phyloP scores from a whole-genome alignment of 2,888 invertebrate genomes.

The Andrena flavipes region DNA sequence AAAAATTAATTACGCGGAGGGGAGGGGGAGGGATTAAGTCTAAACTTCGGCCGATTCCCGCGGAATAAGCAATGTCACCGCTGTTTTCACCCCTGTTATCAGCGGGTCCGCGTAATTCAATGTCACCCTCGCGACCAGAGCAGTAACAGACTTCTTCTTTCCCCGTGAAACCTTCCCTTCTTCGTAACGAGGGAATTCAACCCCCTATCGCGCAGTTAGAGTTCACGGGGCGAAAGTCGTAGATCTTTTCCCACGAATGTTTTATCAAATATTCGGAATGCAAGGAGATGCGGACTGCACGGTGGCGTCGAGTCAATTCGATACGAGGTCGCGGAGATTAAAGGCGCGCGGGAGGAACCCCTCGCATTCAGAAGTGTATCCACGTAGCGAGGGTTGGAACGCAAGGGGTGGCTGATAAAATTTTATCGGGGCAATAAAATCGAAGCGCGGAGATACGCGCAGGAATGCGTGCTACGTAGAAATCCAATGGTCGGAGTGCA shows the following conservation, averaged over 20 bases:
- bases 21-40: background rate
- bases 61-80: background rate
- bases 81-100: background rate
- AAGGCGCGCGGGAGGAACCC: background rate
- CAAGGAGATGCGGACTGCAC: too few species aligned
- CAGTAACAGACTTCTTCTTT: background rate
- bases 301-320: background rate
- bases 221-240: background rate
- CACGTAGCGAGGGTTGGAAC: slow-evolving; percentile 15
- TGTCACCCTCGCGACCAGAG: background rate
- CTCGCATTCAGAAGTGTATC: background rate
- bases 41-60: background rate
- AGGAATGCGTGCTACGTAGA: slow-evolving; percentile 28
- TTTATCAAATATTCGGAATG: slow-evolving; percentile 3
- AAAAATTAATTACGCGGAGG: slow-evolving; percentile 15
- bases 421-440: slow-evolving; percentile 44
- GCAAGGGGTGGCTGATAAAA: slow-evolving; percentile 25
- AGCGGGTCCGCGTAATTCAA: background rate
- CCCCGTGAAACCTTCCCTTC: background rate
- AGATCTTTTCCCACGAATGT: slow-evolving; percentile 15
- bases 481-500: slow-evolving; percentile 32
- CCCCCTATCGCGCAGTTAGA: background rate
- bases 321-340: background rate
- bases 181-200: slow-evolving; percentile 4
- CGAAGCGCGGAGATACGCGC: slow-evolving; percentile 19